phyloP scores from a whole-genome alignment of 1,140 invertebrate genomes.

The Pseudomyrmex concolor region DNA sequence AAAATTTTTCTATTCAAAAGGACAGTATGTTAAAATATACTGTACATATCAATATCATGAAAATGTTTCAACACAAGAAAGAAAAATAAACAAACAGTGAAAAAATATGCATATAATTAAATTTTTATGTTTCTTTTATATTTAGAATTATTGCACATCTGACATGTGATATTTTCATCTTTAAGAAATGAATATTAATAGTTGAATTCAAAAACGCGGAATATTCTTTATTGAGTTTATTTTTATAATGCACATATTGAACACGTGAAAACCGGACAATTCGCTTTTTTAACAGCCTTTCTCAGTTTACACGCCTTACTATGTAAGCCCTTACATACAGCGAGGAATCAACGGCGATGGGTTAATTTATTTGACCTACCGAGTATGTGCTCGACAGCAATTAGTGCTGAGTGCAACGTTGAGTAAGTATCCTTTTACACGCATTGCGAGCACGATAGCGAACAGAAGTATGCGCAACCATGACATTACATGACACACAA shows the following conservation, averaged over 20 bases:
- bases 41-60: too few relatives aligned
- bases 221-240: background rate
- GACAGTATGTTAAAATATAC: background rate
- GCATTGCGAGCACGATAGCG: constrained; percentile 7
- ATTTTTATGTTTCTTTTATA: too few relatives aligned
- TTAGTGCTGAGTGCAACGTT: constrained; percentile 64
- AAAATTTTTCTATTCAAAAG: too few relatives aligned
- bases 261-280: background rate
- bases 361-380: constrained; percentile 82
- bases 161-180: background rate
- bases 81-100: too few relatives aligned
- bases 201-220: background rate
- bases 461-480: background rate
- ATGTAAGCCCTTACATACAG: constrained; percentile 19
- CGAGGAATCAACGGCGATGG: constrained; percentile 57
- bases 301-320: constrained; percentile 64
- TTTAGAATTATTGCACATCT: background rate
- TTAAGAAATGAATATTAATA: background rate
- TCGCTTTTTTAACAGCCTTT: constrained; percentile 51
- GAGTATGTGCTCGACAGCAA: constrained; percentile 69
- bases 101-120: too few relatives aligned
- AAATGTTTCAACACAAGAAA: too few relatives aligned
- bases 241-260: constrained; percentile 7
- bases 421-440: constrained; percentile 56
- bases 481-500: constrained; percentile 28